These are phyloP conservation scores for Vespertilio murinus DNA, from an alignment of 2,797 vertebrate genomes.

Conservation along the genomic window DNA sequence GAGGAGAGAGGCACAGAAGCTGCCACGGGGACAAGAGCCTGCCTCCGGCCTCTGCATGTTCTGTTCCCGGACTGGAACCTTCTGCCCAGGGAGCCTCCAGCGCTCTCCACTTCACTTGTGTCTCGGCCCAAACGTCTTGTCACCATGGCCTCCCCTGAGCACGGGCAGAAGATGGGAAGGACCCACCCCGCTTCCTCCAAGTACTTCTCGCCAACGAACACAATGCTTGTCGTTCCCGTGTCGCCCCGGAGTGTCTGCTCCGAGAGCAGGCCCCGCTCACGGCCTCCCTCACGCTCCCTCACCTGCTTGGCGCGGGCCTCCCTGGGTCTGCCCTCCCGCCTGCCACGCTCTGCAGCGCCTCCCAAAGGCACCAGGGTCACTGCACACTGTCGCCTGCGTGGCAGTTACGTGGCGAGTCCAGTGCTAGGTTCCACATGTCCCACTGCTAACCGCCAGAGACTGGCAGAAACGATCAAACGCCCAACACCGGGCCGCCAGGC, in stretches of 20 bases:
- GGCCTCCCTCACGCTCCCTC: neutral
- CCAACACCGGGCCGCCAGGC: fast-evolving
- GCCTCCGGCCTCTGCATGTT: neutral
- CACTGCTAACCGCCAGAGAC: fast-evolving
- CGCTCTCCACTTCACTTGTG: neutral
- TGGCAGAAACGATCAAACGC: fast-evolving
- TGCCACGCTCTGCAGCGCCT: neutral
- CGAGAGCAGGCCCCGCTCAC: neutral
- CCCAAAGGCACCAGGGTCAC: neutral
- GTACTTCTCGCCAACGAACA: neutral
- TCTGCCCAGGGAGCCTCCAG: neutral
- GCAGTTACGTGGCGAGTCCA: fast-evolving
- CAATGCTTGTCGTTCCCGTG: fast-evolving
- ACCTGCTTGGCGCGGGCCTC: neutral
- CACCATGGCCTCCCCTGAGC: neutral
- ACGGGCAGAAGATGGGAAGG: fast-evolving
- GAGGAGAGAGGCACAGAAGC: neutral
- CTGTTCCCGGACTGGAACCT: neutral
- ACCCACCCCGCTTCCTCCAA: neutral
- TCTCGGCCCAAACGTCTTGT: neutral
- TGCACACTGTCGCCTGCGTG: fast-evolving
- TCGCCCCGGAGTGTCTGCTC: too few species aligned
- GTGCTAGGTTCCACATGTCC: neutral
- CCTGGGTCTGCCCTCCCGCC: neutral
- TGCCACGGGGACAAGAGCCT: too few species aligned